Evolutionary conservation across 2,113 vertebrate species (phyloP).

Genomic region (Eulemur rufifrons): DNA sequence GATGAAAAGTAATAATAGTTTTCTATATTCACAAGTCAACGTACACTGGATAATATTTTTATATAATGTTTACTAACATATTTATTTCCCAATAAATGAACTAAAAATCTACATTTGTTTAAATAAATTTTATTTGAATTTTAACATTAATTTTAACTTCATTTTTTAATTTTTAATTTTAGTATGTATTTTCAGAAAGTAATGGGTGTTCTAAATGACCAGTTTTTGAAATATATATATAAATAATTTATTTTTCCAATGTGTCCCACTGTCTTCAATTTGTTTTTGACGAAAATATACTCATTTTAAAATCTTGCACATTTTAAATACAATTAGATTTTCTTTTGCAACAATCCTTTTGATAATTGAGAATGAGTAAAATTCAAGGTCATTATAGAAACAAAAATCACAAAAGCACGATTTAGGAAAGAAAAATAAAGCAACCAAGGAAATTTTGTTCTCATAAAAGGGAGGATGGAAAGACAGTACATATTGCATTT

Average conservation of each 20-base stretch:
- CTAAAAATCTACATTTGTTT: not conserved
- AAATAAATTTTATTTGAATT: not conserved
- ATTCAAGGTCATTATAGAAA: not conserved
- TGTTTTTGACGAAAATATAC: not conserved
- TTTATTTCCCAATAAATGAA: not conserved
- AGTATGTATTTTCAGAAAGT: not conserved
- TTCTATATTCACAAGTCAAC: not conserved
- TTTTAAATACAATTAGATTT: constrained; percentile 1
- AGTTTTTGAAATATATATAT: not conserved
- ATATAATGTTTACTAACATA: not conserved
- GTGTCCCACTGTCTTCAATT: not conserved
- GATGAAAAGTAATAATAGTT: not conserved
- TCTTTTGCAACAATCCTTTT: not conserved
- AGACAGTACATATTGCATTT: not conserved
- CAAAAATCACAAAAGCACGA: not conserved
- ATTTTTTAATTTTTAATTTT: not conserved
- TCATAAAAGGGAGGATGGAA: not conserved
- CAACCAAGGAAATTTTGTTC: not conserved
- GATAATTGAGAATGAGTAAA: not conserved
- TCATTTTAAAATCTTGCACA: not conserved
- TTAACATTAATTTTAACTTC: not conserved
- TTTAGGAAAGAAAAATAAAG: not conserved
- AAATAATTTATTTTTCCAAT: not conserved
- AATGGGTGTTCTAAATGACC: not conserved
- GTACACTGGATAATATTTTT: not conserved